Conservation (phyloP, 2,113 vertebrate species). For the Eptatretus burgeri region DNA sequence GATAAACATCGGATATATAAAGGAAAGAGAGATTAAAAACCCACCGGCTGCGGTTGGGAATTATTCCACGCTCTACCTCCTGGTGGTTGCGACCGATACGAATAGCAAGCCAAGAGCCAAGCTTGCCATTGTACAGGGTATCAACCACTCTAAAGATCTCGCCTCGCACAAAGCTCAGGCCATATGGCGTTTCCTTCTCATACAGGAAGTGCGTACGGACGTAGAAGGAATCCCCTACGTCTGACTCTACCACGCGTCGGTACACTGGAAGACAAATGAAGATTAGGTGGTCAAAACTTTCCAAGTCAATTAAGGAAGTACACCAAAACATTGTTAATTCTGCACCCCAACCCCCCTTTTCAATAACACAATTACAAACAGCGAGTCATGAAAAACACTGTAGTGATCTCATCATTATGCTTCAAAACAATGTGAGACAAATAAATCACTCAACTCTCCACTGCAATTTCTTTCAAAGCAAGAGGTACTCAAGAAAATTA, state of each 20-base stretch:
- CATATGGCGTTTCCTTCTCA: slow-evolving; percentile 22
- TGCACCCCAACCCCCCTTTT: too few species aligned
- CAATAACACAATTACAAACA: too few species aligned
- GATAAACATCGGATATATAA: too few species aligned
- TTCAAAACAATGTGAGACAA: too few species aligned
- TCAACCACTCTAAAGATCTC: slow-evolving; percentile 75
- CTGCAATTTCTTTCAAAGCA: too few species aligned
- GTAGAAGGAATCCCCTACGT: slow-evolving; percentile 57
- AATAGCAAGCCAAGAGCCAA: slow-evolving; percentile 47
- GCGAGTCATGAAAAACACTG: too few species aligned
- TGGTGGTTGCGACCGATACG: slow-evolving; percentile 53
- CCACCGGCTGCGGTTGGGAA: slow-evolving; percentile 51
- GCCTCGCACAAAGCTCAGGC: slow-evolving; percentile 46
- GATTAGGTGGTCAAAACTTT: too few species aligned
- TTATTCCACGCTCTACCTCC: slow-evolving; percentile 54
- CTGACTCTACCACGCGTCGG: slow-evolving; percentile 46
- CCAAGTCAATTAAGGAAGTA: too few species aligned
- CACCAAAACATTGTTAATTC: too few species aligned
- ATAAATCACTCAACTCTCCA: too few species aligned
- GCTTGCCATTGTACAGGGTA: slow-evolving; percentile 38
- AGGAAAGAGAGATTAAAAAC: background rate
- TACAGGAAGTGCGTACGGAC: slow-evolving; percentile 75
- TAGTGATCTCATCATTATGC: too few species aligned
- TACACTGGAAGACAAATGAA: slow-evolving; percentile 31
- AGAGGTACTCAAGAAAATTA: too few species aligned